Base-by-base conservation (phyloP, 2,888 invertebrate genomes). In the Osedax fenrisi region DNA sequence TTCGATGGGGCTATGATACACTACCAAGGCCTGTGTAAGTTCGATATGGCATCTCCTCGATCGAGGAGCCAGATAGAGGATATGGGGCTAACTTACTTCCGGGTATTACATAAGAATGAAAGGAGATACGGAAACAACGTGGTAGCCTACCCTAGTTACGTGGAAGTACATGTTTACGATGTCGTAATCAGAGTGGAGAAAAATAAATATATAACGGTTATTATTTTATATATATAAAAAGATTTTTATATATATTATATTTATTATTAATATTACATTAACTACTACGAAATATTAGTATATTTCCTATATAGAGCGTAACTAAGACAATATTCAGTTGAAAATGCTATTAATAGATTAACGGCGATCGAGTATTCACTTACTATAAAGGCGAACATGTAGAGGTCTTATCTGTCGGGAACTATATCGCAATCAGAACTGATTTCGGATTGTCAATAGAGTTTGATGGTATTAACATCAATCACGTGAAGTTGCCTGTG, bases 391-490 rank as follows among this genome's bases (percentile, higher is more conserved):
- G n/a, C n/a, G n/a, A n/a, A n/a, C n/a, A n/a, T n/a, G n/a, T 73
- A 5, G 67, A 23, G 67, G 41, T 73, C 25, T 17, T 21, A 2
- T 67, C 23, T 5, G 67, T 22, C 67, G 73, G 73, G 5, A 25
- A 25, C 17, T 67, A 27, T 27, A 41, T 67, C 21, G 67, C 67
- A 22, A 23, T 73, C 27, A 67, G 21, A 2, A 73, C 73, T n/a
- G 27, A 67, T 67, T 73, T 67, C 24, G 27, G 67, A 21, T 26
- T 73, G 73, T n/a, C 67, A 13, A 41, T 73, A 3, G 27, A 73
- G 73, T 25, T 22, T 27, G 73, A 73, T 25, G 73, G 73, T 2
- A 22, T 25, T 5, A 27, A 41, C 27, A 67, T 25, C 13, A 27
- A 27, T 2, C 23, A 27, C 23, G 27, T 73, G 5, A 66, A 73